Evolutionary conservation across 2,113 vertebrate species (phyloP), one percentile per base, ranked within the genome.

Genomic region (Hassar affinis): DNA sequence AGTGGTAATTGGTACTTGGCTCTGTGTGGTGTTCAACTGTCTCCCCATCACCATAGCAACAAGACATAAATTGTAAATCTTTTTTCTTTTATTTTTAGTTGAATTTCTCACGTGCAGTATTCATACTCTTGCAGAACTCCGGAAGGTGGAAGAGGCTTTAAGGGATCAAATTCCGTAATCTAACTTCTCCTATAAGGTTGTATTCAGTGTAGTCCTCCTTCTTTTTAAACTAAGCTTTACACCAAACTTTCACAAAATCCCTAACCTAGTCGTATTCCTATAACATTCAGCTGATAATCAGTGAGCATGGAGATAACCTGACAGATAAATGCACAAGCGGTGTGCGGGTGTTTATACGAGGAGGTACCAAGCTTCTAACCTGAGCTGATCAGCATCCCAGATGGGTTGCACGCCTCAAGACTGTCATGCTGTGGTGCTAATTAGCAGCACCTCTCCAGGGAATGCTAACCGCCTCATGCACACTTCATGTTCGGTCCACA

Each of bases 361-460:
- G 10, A 54, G 6, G 17, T 54, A 54, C 30, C 51, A 54, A 49
- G 3, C 49, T 54, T 6, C 17, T 76, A 54, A 76, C 74, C 51
- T 33, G 81, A 78, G 59, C 59, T 83, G 62, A 77, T 83, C 77
- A 77, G 59, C 59, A 78, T 69, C 75, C 49, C 75, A 84, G 82
- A 84, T 84, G 74, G 76, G 61, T 68, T 17, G 27, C 35, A 42
- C 6, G 52, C 69, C 38, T 72, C 69, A 61, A 30, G 52, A 59
- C 75, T 25, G 62, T 78, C 82, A 84, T 17, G 33, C 82, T 78
- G 59, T 56, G 75, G 10, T 33, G 35, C 75, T 84, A 78, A 84
- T 84, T 69, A 84, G 62, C 51, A 57, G 33, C 64, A 30, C 1
- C 80, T 61, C 54, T 61, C 80, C 17, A 12, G 54, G 80, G 69